These are phyloP conservation scores for Nothoprocta perdicaria DNA, from an alignment of 2,113 vertebrate genomes.

Conservation along the genomic window DNA sequence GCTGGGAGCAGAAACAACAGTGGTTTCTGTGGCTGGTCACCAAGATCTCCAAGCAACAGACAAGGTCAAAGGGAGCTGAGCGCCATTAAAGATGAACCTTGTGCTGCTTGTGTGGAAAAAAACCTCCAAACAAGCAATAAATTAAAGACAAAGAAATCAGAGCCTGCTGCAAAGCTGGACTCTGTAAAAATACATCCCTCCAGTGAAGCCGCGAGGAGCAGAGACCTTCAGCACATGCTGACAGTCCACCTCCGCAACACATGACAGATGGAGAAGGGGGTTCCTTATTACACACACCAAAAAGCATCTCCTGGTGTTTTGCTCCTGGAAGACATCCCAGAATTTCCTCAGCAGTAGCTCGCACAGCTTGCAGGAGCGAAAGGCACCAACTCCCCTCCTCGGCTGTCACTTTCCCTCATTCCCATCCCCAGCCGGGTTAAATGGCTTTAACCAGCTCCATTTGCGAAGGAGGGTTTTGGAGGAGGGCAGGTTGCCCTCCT, in stretches of 20 bases:
- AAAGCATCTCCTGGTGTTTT: neutral
- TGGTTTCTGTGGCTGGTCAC: neutral
- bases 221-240: accelerated
- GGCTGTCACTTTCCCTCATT: accelerated
- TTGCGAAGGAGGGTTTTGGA: neutral
- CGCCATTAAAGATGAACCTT: neutral
- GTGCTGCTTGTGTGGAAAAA: neutral
- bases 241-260: accelerated
- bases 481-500: constrained; percentile 1
- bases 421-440: accelerated
- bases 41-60: neutral
- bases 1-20: neutral
- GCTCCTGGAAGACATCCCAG: neutral
- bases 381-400: neutral
- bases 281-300: neutral
- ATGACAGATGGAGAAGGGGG: neutral
- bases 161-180: accelerated
- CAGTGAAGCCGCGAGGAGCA: neutral
- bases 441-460: neutral
- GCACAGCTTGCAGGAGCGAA: neutral
- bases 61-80: neutral
- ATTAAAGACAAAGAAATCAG: neutral
- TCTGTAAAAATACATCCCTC: neutral
- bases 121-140: neutral
- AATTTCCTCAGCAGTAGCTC: neutral